These are phyloP conservation scores for Papilio machaon DNA, from an alignment of 1,140 invertebrate genomes.

Conservation along the genomic window DNA sequence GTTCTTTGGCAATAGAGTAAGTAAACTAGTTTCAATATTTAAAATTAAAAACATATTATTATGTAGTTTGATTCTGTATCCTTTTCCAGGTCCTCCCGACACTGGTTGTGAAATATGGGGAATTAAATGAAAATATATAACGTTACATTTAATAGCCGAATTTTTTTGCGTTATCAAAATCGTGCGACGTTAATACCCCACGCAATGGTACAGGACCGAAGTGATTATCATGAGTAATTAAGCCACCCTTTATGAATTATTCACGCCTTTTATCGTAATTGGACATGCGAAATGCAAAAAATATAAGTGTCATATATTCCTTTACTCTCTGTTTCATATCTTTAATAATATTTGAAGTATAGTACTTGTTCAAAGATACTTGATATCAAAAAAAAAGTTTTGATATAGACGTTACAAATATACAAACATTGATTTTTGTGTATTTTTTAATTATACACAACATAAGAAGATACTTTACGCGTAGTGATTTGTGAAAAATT, in stretches of 20 bases:
- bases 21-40: not conserved
- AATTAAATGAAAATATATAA: slow-evolving; percentile 21
- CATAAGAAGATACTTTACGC: not conserved
- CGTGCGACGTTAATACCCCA: slow-evolving; percentile 62
- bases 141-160: slow-evolving; percentile 32
- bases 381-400: not conserved
- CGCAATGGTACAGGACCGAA: slow-evolving; percentile 59
- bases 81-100: not conserved
- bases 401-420: too few species aligned
- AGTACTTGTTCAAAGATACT: not conserved
- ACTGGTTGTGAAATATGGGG: slow-evolving; percentile 12
- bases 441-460: too few species aligned
- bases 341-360: not conserved
- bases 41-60: not conserved
- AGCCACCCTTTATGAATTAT: slow-evolving; percentile 59
- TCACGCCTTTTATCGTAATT: slow-evolving; percentile 51
- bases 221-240: slow-evolving; percentile 69
- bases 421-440: too few species aligned
- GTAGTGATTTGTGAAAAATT: not conserved
- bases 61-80: not conserved
- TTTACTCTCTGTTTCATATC: not conserved
- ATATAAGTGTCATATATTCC: slow-evolving; percentile 7
- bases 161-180: slow-evolving; percentile 51
- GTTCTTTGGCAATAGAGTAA: not conserved
- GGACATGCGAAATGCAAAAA: slow-evolving; percentile 42